Percentiles rank a stretch among this genome's conserved stretches.
These are phyloP conservation scores for Drosophila athabasca DNA, from an alignment of 1,140 invertebrate genomes.

Conservation along the genomic window DNA sequence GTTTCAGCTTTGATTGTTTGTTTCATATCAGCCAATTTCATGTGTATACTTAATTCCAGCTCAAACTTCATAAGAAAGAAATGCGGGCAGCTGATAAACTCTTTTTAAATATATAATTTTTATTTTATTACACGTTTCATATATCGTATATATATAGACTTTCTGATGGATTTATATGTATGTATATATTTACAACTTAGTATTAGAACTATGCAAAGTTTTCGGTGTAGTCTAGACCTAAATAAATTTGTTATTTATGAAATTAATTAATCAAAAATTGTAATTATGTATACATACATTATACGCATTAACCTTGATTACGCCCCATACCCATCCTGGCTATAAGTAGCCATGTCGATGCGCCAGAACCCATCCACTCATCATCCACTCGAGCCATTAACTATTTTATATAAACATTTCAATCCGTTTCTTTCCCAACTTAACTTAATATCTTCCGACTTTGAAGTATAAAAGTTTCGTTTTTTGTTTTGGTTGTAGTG, in stretches of 20 bases:
- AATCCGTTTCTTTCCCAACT: slow-evolving; percentile 40
- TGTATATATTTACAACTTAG: slow-evolving; percentile 77
- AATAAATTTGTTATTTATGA: slow-evolving; percentile 62
- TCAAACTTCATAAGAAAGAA: neutral
- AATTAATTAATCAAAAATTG: slow-evolving; percentile 66
- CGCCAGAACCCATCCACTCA: slow-evolving; percentile 7
- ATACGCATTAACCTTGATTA: slow-evolving; percentile 40
- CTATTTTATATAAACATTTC: slow-evolving; percentile 20
- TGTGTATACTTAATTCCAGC: too few relatives aligned
- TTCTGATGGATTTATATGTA: slow-evolving; percentile 63
- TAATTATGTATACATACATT: slow-evolving; percentile 46
- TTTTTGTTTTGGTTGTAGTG: slow-evolving; percentile 21
- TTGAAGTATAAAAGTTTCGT: slow-evolving; percentile 62
- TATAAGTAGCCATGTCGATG: neutral
- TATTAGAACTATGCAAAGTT: slow-evolving; percentile 68
- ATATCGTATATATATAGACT: slow-evolving; percentile 75
- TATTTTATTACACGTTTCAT: slow-evolving; percentile 77
- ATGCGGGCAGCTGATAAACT: slow-evolving; percentile 35
- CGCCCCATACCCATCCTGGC: slow-evolving; percentile 7
- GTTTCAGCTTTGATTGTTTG: too few relatives aligned
- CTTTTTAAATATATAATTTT: slow-evolving; percentile 81
- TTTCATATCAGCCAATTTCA: too few relatives aligned
- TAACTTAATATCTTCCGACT: slow-evolving; percentile 24
- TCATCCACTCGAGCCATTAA: slow-evolving; percentile 20
- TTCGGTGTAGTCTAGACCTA: slow-evolving; percentile 60